Conservation (phyloP, 2,113 vertebrate genomes). For the Polypterus bichir region DNA sequence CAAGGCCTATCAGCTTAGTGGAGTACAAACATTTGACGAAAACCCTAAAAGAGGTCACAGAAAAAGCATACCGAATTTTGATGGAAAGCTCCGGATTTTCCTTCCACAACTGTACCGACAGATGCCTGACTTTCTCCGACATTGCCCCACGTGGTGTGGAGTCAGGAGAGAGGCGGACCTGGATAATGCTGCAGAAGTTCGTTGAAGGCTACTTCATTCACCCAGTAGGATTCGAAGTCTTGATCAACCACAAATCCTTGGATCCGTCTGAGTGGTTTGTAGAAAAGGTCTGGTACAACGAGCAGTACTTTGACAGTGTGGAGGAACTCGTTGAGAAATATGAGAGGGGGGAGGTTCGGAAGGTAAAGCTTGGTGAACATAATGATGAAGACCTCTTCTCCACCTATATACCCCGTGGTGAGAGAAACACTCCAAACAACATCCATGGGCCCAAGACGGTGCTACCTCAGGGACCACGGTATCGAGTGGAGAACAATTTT, state of each 20-base stretch:
- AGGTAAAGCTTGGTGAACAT: conserved; percentile 30
- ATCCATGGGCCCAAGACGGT: conserved; percentile 56
- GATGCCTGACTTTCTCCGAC: conserved; percentile 67
- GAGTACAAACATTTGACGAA: conserved; percentile 48
- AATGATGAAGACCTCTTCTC: conserved; percentile 48
- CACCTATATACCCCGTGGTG: conserved; percentile 57
- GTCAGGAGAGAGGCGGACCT: conserved; percentile 61
- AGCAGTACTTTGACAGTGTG: conserved; percentile 54
- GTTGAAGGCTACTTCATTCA: conserved; percentile 78
- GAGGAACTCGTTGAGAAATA: conserved; percentile 56
- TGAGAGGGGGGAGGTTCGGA: conserved; percentile 34
- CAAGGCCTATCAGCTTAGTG: conserved; percentile 43
- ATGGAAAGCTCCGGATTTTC: conserved; percentile 54
- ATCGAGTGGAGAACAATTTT: conserved; percentile 46
- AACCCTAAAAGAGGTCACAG: conserved; percentile 26
- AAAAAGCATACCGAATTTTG: conserved; percentile 51
- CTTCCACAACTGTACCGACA: conserved; percentile 44
- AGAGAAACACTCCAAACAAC: conserved; percentile 34
- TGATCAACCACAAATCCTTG: conserved; percentile 59
- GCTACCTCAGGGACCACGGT: conserved; percentile 61
- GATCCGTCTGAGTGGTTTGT: conserved; percentile 56
- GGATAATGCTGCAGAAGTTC: conserved; percentile 69
- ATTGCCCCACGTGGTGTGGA: conserved; percentile 62
- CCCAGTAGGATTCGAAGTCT: conserved; percentile 70
- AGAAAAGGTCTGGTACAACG: conserved; percentile 71